phyloP scores from a whole-genome alignment of 2,888 invertebrate species.

The Platypus cylindrus region DNA sequence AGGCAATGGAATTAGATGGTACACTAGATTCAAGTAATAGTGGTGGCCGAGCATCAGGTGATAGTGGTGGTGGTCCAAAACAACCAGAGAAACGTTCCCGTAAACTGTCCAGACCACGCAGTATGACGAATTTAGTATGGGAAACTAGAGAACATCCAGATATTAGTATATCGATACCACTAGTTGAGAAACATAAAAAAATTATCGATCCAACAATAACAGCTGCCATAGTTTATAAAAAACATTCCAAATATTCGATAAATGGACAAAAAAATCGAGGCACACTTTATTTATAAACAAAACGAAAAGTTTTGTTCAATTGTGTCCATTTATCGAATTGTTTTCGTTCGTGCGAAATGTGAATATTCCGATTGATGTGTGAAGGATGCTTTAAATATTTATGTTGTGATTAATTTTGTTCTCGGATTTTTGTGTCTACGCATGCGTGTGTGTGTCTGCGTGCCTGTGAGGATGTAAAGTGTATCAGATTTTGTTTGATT shows the following conservation, averaged over 20 bases:
- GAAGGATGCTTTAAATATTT: too few relatives aligned
- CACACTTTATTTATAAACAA: conserved; percentile 35
- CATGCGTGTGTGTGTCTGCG: too few relatives aligned
- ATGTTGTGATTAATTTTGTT: too few relatives aligned
- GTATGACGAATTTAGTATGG: conserved; percentile 80
- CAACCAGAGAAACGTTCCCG: conserved; percentile 72
- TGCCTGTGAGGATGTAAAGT: too few relatives aligned
- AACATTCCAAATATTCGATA: conserved; percentile 38
- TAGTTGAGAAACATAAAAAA: conserved; percentile 28
- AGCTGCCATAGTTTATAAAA: conserved; percentile 36
- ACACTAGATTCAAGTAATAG: conserved; percentile 85
- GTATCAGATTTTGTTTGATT: too few relatives aligned
- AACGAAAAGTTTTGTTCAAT: too few relatives aligned
- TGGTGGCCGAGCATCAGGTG: conserved; percentile 74
- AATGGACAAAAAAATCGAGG: conserved; percentile 31
- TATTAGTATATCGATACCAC: conserved; percentile 30
- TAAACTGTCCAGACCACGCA: conserved; percentile 70
- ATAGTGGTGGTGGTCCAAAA: conserved; percentile 61
- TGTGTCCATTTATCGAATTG: too few relatives aligned
- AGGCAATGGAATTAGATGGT: conserved; percentile 56
- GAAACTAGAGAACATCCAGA: conserved; percentile 37
- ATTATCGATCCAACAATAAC: conserved; percentile 31
- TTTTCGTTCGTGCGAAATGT: too few relatives aligned
- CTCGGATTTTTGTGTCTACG: too few relatives aligned
- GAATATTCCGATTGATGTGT: too few relatives aligned